Evolutionary conservation across 1,140 invertebrate species (phyloP).

Genomic region (Saccostrea glomerata): DNA sequence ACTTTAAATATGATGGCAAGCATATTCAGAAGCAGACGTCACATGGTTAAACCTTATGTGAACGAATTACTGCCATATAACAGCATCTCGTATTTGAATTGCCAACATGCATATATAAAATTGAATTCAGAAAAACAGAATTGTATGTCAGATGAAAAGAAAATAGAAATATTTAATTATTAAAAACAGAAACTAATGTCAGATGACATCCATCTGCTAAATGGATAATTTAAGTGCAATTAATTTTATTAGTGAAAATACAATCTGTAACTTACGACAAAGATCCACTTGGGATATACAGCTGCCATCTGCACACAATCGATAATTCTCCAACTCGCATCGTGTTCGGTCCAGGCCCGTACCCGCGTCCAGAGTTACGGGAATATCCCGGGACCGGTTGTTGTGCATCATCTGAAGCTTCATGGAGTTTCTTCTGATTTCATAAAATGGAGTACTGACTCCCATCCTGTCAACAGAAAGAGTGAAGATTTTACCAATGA

Average conservation of each 20-base stretch:
- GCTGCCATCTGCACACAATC: conserved; percentile 65
- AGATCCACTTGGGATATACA: conserved; percentile 67
- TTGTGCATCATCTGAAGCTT: background rate
- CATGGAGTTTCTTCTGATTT: background rate
- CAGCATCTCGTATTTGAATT: background rate
- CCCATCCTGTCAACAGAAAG: background rate
- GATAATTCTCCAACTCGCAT: conserved; percentile 56
- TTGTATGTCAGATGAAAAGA: no score
- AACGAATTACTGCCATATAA: no score
- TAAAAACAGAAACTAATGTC: no score
- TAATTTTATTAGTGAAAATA: no score
- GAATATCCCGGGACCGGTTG: background rate
- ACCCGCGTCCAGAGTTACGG: background rate
- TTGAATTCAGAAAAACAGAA: no score
- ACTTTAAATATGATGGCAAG: no score
- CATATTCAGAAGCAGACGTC: no score
- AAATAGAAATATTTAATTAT: no score
- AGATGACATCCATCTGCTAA: no score
- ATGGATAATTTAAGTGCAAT: no score
- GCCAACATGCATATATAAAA: no score
- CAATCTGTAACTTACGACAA: conserved; percentile 64
- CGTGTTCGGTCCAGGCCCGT: background rate
- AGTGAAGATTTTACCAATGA: background rate
- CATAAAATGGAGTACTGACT: background rate
- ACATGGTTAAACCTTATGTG: no score